phyloP scores from a whole-genome alignment of 2,797 vertebrate species.

The Pyrocephalus nanus region DNA sequence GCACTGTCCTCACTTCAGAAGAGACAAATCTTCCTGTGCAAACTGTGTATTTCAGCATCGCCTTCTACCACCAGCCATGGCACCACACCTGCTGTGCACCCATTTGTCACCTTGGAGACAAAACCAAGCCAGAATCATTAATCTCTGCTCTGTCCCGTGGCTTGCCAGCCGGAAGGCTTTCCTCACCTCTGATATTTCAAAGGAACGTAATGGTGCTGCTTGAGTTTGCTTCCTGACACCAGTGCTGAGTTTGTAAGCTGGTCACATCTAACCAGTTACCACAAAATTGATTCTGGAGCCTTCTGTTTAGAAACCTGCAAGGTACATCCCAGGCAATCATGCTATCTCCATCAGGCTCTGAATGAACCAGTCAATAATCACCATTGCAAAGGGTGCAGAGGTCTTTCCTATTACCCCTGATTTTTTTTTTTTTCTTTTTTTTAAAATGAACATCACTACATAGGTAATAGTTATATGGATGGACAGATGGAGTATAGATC shows the following conservation, averaged over 20 bases:
- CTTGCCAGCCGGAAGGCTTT: not conserved
- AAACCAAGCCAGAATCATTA: not conserved
- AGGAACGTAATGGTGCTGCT: not conserved
- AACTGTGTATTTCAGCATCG: not conserved
- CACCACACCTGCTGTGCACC: not conserved
- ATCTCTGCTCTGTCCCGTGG: not conserved
- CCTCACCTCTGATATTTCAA: not conserved
- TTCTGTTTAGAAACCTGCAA: conserved; percentile 28
- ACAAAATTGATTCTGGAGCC: conserved; percentile 37
- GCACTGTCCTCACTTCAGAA: not conserved
- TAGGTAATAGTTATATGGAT: not conserved
- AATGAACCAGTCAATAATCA: conserved; percentile 1
- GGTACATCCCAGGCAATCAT: not conserved
- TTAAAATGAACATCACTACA: not conserved
- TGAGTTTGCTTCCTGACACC: not conserved
- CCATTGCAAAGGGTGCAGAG: not conserved
- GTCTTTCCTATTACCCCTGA: not conserved
- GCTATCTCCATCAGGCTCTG: not conserved
- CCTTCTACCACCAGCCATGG: not conserved
- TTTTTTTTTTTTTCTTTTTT: not conserved
- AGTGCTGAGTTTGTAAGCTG: conserved; percentile 3
- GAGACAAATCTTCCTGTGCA: not conserved
- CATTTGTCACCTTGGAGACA: not conserved
- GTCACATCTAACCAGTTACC: not conserved
- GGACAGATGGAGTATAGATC: not conserved